Base-by-base conservation (phyloP, 2,797 vertebrate species). In the Catharus ustulatus region DNA sequence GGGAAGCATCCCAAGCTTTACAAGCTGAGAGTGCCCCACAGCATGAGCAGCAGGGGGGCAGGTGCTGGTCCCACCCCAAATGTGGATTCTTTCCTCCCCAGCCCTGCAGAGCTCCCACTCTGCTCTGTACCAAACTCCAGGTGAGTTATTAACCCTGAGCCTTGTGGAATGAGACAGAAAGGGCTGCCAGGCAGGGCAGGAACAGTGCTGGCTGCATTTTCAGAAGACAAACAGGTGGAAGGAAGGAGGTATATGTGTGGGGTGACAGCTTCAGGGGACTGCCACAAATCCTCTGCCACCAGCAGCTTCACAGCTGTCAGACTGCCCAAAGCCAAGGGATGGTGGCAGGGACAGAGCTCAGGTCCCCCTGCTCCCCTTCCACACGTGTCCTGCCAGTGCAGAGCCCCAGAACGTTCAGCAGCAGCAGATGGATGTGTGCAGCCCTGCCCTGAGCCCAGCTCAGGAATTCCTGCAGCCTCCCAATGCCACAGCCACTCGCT, bases 131-230 rank as follows among this genome's bases (percentile, higher is more conserved):
- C 36, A 45, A 68, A 59, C 46, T 87, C 91, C 13, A 11, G 85
- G 23, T 22, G 75, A 82, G 82, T 84, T 83, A 67, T 61, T 46
- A 84, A 87, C 88, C 64, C 46, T 62, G 72, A 91, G 78, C 22
- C 5, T 43, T 21, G 17, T 51, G 57, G 76, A 24, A 24, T 0
- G 4, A 86, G 84, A 57, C 40, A 54, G 36, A 49, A 66, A 71
- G 78, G 52, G 68, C 71, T 63, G 92, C 73, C 71, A 85, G 87
- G 93, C 24, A 22, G 59, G 69, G 81, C 78, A 72, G 89, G 48
- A 77, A 32, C 16, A 34, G 80, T 9, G 54, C 48, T 94, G 95
- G 94, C 93, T 94, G 91, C 26, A 1, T 67, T 59, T 78, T 63
- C 85, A 88, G 45, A 74, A 91, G 87, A 76, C 48, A 83, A 85